These are phyloP conservation scores for Aleiodes testaceus DNA, from an alignment of 2,888 invertebrate genomes.

Conservation along the genomic window DNA sequence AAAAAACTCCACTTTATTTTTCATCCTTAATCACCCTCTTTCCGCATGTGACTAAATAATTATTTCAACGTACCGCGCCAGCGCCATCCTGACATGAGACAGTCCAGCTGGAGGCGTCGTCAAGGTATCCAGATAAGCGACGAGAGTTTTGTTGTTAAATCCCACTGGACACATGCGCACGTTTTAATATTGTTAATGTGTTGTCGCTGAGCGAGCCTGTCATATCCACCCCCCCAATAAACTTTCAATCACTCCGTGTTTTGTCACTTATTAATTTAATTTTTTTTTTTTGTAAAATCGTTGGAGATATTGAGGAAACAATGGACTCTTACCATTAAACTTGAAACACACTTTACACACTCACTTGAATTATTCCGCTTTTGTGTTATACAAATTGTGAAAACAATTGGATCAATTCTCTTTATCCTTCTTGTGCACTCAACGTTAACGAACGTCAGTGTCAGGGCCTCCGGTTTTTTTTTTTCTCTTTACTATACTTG, in stretches of 20 bases:
- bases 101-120: slow-evolving; percentile 76
- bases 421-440: slow-evolving; percentile 1
- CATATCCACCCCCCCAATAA: slow-evolving; percentile 57
- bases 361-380: slow-evolving; percentile 35
- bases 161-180: slow-evolving; percentile 72
- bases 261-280: background rate
- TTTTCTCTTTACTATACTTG: no score
- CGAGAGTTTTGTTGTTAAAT: slow-evolving; percentile 68
- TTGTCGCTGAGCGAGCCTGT: slow-evolving; percentile 60
- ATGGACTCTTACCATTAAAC: background rate
- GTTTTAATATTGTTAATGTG: slow-evolving; percentile 56
- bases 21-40: no score
- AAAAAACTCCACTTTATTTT: no score
- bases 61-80: slow-evolving; percentile 80
- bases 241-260: background rate
- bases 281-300: no score
- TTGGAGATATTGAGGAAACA: no score
- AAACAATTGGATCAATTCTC: slow-evolving; percentile 10
- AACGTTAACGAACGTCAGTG: no score
- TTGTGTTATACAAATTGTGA: slow-evolving; percentile 2
- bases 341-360: slow-evolving; percentile 51
- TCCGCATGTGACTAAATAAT: background rate
- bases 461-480: no score
- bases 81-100: slow-evolving; percentile 81
- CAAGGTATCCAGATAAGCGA: slow-evolving; percentile 75